These are phyloP conservation scores for Falco punctatus DNA, from an alignment of 2,113 vertebrate species.

Conservation along the genomic window DNA sequence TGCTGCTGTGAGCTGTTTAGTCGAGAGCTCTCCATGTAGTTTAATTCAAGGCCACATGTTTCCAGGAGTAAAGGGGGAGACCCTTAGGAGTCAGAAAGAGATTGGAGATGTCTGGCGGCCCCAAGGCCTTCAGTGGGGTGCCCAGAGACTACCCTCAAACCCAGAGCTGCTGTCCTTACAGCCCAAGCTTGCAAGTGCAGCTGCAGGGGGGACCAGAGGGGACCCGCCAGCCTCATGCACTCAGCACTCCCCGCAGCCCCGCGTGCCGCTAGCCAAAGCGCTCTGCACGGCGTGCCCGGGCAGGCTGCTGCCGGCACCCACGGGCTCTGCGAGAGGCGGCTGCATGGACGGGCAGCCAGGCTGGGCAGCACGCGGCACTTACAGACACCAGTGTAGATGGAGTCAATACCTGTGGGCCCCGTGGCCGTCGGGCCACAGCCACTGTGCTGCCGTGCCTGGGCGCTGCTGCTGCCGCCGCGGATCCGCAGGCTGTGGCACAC, in stretches of 20 bases:
- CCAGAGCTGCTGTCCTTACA: not conserved
- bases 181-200: not conserved
- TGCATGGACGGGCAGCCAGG: not conserved
- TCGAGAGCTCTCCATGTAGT: not conserved
- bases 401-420: accelerated
- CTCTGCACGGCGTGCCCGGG: not conserved
- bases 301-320: constrained; percentile 14
- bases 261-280: not conserved
- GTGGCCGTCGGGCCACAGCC: accelerated
- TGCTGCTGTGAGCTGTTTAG: not conserved
- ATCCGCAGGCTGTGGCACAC: not conserved
- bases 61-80: not conserved
- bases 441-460: accelerated
- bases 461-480: accelerated
- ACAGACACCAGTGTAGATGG: not conserved
- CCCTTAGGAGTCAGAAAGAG: not conserved
- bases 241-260: not conserved
- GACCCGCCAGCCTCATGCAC: not conserved
- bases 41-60: not conserved
- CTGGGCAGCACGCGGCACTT: not conserved
- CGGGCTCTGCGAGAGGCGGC: not conserved
- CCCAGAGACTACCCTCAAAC: not conserved
- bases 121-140: not conserved
- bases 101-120: not conserved
- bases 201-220: not conserved